A percentile compares a stretch with the other conserved stretches of the same genome.
Evolutionary conservation across 1,140 invertebrate species (phyloP).

Genomic region (Drosophila asahinai): DNA sequence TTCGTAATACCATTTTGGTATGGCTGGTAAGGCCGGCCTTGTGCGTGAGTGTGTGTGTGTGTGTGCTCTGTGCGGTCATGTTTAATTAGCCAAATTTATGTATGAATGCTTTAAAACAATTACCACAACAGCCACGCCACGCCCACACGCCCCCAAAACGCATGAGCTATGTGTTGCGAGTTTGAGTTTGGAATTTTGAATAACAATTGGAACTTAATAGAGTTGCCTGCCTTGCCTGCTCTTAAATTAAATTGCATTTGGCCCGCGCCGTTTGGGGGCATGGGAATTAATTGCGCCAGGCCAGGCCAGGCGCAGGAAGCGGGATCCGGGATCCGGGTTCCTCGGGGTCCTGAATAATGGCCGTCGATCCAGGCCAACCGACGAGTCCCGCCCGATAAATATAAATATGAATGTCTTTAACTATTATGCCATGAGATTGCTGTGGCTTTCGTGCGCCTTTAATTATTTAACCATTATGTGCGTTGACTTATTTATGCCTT

Average conservation of each 20-base stretch:
- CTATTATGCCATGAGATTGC: slow-evolving; percentile 57
- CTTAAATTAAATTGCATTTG: slow-evolving; percentile 43
- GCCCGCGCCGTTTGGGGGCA: neutral
- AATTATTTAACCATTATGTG: slow-evolving; percentile 64
- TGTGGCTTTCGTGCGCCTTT: slow-evolving; percentile 46
- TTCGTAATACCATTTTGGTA: slow-evolving; percentile 54
- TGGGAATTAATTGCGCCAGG: slow-evolving; percentile 10
- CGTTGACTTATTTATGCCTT: slow-evolving; percentile 33
- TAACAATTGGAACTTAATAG: slow-evolving; percentile 49
- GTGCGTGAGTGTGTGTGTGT: neutral
- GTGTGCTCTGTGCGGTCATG: slow-evolving; percentile 49
- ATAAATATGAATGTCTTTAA: slow-evolving; percentile 71
- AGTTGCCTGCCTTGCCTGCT: slow-evolving; percentile 25
- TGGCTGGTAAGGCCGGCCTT: neutral
- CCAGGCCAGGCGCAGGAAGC: slow-evolving; percentile 2
- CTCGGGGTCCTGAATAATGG: slow-evolving; percentile 25
- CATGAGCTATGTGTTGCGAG: slow-evolving; percentile 23
- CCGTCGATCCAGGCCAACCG: slow-evolving; percentile 46
- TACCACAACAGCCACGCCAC: slow-evolving; percentile 44
- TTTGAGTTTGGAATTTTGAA: slow-evolving; percentile 40
- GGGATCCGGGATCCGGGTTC: neutral
- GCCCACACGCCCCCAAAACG: slow-evolving; percentile 13
- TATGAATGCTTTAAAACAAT: slow-evolving; percentile 77
- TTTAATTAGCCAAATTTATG: slow-evolving; percentile 79
- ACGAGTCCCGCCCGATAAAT: slow-evolving; percentile 43